These are phyloP conservation scores for Euplagia quadripunctaria DNA, from an alignment of 2,888 invertebrate species.

Conservation along the genomic window DNA sequence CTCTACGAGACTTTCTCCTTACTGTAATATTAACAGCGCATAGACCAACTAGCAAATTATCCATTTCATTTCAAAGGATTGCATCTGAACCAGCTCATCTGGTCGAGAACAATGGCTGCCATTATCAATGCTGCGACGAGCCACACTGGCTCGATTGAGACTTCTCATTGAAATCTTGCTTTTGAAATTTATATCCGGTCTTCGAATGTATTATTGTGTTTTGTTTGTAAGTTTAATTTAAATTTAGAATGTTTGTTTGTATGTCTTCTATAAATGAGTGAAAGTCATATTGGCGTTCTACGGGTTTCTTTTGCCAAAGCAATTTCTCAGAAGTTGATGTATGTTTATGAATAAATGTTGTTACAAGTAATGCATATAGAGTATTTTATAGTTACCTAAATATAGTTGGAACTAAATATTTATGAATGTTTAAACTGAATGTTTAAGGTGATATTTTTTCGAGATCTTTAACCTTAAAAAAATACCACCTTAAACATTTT, in stretches of 20 bases:
- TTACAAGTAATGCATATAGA: too few species aligned
- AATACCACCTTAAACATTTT: too few species aligned
- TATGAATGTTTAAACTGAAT: too few species aligned
- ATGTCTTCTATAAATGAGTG: background rate
- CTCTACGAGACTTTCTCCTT: background rate
- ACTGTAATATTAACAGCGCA: background rate
- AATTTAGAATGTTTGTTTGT: background rate
- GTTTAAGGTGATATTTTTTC: too few species aligned
- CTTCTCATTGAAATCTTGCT: conserved; percentile 18
- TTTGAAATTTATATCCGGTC: conserved; percentile 10
- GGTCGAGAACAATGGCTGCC: conserved; percentile 22
- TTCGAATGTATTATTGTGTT: background rate
- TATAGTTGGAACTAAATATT: too few species aligned
- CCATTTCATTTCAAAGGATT: conserved; percentile 14
- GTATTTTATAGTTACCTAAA: too few species aligned
- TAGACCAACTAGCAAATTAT: background rate
- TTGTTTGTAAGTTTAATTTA: background rate
- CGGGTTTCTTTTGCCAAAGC: too few species aligned
- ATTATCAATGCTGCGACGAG: conserved; percentile 18
- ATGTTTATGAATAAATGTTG: too few species aligned
- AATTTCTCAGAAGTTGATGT: too few species aligned
- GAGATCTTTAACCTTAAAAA: too few species aligned
- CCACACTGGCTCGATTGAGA: conserved; percentile 15
- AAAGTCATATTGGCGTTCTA: too few species aligned
- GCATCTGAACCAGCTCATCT: conserved; percentile 22